Conservation (phyloP, 1,140 invertebrate genomes). For the Leptinotarsa lineolata region DNA sequence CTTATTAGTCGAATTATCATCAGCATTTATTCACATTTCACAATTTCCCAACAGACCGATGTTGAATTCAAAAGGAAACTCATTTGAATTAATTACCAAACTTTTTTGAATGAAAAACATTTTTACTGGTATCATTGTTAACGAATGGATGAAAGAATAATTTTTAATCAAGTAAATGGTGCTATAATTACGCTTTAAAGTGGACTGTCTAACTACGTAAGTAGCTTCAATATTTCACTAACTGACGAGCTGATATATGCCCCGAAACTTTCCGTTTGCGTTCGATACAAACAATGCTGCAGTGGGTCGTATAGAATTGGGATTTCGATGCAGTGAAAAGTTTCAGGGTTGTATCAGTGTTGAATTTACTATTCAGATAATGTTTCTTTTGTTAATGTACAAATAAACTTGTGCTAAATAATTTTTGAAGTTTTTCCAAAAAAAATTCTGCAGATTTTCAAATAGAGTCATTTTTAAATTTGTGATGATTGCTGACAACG, state of each 20-base stretch:
- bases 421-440: no score
- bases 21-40: no score
- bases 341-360: not conserved
- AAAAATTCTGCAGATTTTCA: no score
- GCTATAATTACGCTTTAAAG: not conserved
- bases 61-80: not conserved
- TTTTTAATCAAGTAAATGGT: constrained; percentile 3
- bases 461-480: no score
- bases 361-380: no score
- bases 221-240: not conserved
- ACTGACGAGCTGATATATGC: constrained; percentile 2
- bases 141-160: not conserved
- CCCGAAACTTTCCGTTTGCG: not conserved
- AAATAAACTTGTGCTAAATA: no score
- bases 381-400: no score
- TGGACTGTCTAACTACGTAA: not conserved
- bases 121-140: not conserved
- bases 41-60: not conserved
- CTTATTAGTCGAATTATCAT: no score
- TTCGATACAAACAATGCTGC: constrained; percentile 8
- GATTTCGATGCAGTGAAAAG: constrained; percentile 2
- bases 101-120: not conserved
- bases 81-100: not conserved
- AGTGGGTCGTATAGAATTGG: not conserved
- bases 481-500: no score